phyloP scores from a whole-genome alignment of 1,140 invertebrate genomes.

The Sitodiplosis mosellana region DNA sequence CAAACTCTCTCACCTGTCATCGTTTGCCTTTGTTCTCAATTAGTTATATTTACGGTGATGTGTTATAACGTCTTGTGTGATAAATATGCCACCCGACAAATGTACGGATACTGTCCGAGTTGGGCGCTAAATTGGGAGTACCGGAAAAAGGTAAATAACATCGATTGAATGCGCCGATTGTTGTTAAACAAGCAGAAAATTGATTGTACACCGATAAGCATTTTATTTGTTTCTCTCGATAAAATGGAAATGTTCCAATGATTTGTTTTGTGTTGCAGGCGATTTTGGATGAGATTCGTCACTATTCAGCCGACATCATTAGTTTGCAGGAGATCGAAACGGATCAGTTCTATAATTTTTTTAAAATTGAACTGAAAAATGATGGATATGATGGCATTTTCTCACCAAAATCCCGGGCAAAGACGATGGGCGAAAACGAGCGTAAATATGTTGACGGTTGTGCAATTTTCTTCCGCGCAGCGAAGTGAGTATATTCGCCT shows the following conservation, averaged over 20 bases:
- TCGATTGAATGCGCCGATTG: too few species aligned
- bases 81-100: constrained; percentile 93
- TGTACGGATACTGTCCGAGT: constrained; percentile 94
- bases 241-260: not conserved
- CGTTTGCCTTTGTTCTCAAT: constrained; percentile 13
- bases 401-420: constrained; percentile 93
- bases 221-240: not conserved
- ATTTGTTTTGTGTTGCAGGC: constrained; percentile 15
- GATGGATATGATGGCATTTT: constrained; percentile 97
- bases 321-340: constrained; percentile 97
- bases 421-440: constrained; percentile 94
- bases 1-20: not conserved
- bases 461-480: constrained; percentile 90
- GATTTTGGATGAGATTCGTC: constrained; percentile 91
- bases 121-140: constrained; percentile 98
- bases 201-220: too few species aligned
- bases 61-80: constrained; percentile 99
- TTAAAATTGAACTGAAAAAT: constrained; percentile 80
- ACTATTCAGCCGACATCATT: constrained; percentile 96
- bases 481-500: constrained; percentile 69
- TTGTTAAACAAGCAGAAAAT: not conserved
- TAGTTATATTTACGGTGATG: constrained; percentile 96
- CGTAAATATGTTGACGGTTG: constrained; percentile 97
- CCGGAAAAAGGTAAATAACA: constrained; percentile 58
- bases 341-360: constrained; percentile 96